Percentiles rank a stretch among this genome's conserved stretches.
These are phyloP conservation scores for Zaprionus davidi DNA, from an alignment of 1,140 invertebrate genomes.

Conservation along the genomic window DNA sequence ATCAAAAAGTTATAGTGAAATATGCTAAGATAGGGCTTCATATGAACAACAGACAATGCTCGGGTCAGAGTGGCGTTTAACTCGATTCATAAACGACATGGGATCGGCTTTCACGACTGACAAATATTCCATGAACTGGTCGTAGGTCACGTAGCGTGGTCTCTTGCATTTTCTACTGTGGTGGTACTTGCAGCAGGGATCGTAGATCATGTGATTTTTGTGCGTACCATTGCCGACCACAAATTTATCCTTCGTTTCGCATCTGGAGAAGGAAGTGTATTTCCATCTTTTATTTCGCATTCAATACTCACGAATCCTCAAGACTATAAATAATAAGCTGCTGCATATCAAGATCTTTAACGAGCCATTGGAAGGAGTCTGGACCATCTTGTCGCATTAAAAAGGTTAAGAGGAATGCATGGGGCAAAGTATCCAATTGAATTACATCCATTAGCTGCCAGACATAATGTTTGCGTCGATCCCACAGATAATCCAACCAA, in stretches of 20 bases:
- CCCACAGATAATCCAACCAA: constrained; percentile 33
- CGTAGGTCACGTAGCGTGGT: neutral
- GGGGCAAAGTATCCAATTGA: constrained; percentile 23
- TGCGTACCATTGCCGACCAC: neutral
- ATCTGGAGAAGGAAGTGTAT: neutral
- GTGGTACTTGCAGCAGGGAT: constrained; percentile 27
- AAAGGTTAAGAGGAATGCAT: constrained; percentile 6
- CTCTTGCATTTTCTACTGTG: neutral
- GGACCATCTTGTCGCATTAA: neutral
- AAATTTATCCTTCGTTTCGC: neutral
- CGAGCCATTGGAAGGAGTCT: neutral
- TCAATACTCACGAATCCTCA: neutral
- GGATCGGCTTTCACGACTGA: neutral
- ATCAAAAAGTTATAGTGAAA: neutral
- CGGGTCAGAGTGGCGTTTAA: neutral
- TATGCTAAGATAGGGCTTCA: neutral
- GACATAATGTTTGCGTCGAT: neutral
- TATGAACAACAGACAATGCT: constrained; percentile 17
- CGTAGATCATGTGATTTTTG: constrained; percentile 11
- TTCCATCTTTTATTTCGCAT: neutral
- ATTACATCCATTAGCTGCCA: neutral
- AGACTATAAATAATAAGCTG: neutral
- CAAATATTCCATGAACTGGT: constrained; percentile 5
- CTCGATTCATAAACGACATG: neutral
- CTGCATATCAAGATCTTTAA: neutral